phyloP scores from a whole-genome alignment of 1,140 invertebrate genomes.

The Temnothorax nylanderi region DNA sequence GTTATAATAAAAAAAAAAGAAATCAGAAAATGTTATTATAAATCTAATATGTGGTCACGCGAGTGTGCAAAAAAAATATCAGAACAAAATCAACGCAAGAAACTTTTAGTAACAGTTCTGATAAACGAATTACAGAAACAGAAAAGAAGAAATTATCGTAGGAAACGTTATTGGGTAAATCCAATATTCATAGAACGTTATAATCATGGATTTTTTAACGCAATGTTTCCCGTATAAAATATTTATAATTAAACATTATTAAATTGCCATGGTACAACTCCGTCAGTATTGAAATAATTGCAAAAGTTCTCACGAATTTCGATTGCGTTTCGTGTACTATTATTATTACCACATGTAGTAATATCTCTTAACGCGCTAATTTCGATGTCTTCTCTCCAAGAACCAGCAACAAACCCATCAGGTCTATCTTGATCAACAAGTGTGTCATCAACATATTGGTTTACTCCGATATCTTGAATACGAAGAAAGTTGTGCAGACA shows the following conservation, averaged over 20 bases:
- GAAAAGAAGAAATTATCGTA: no score
- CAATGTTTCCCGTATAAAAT: background rate
- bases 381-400: background rate
- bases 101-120: background rate
- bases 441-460: background rate
- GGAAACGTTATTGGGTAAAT: background rate
- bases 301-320: no score
- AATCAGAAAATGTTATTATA: background rate
- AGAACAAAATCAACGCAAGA: background rate
- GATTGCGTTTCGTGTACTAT: background rate
- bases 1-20: no score
- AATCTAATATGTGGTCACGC: background rate
- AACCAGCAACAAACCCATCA: background rate
- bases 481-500: constrained; percentile 22
- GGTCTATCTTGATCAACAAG: background rate
- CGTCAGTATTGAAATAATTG: no score
- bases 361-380: background rate
- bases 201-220: background rate
- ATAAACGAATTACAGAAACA: no score
- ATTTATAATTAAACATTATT: background rate
- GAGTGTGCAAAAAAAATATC: background rate
- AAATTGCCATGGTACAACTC: background rate
- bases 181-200: background rate
- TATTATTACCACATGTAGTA: background rate
- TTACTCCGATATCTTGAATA: background rate